Evolutionary conservation across 2,797 vertebrate species (phyloP), one percentile per base, ranked within the genome.

Genomic region (Falco novaeseelandiae): DNA sequence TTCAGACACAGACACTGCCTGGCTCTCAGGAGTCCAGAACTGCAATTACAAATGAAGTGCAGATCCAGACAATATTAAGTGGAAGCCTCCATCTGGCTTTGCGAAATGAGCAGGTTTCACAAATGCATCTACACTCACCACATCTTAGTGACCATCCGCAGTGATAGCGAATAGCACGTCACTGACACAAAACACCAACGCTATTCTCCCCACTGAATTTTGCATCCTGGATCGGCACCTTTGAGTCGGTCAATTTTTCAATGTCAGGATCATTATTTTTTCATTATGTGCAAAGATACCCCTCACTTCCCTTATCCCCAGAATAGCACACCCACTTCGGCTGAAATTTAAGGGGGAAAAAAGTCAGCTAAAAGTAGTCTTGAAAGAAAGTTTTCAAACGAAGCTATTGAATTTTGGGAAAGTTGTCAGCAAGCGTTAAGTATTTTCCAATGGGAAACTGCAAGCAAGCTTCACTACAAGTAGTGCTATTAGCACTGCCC

Each of bases 121-220:
- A 27, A 29, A 44, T 3, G 12, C 46, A 30, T 22, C 54, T 4
- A 1, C 34, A 1, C 20, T 10, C 1, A 0, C 32, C 61, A 22
- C 46, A 38, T 34, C 51, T 29, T 21, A 30, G 36, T 2, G 58
- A 54, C 29, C 44, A n/a, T n/a, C n/a, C 61, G 12, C 13, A 69
- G n/a, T 5, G 4, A 27, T 4, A 71, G 26, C 3, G 54, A 69
- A 40, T 0, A 19, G 12, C 44, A 14, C 0, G 0, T 6, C 58
- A 27, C 26, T 5, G 40, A n/a, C 49, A 61, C 17, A 46, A 12
- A 69, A 59, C 52, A 83, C 30, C 59, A 55, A 3, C 6, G 0
- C 44, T 44, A 0, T 20, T 36, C 12, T 36, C 12, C 23, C 29
- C 22, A 23, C 3, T 4, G 4, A 29, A 46, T 46, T 65, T 20